Conservation (phyloP, 2,113 vertebrate species). For the Lepidothrix coronata region DNA sequence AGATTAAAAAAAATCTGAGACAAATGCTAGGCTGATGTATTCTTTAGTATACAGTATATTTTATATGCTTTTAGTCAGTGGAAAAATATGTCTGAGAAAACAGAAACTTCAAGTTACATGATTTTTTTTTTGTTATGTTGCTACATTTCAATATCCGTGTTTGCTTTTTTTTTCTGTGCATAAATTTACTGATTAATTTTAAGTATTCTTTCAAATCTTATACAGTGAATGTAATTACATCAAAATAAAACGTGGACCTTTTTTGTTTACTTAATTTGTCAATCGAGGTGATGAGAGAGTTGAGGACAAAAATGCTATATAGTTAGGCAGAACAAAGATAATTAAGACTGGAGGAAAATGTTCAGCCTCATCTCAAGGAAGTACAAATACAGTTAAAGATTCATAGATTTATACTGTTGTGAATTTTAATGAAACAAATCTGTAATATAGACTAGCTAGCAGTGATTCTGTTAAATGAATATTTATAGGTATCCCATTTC, state of each 20-base stretch:
- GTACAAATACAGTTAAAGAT: constrained; percentile 55
- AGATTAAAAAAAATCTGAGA: constrained; percentile 56
- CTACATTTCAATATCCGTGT: constrained; percentile 17
- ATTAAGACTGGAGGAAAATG: constrained; percentile 45
- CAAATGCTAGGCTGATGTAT: constrained; percentile 45
- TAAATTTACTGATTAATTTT: constrained; percentile 63
- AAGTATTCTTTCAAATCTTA: constrained; percentile 52
- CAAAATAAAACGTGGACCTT: constrained; percentile 45
- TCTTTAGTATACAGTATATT: not conserved
- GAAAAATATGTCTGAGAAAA: not conserved
- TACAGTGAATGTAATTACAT: constrained; percentile 57
- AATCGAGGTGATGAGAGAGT: constrained; percentile 16
- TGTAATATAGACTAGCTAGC: not conserved
- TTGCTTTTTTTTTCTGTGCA: constrained; percentile 28
- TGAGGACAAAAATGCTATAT: constrained; percentile 36
- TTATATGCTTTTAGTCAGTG: not conserved
- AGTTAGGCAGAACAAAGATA: constrained; percentile 64
- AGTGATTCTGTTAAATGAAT: constrained; percentile 10
- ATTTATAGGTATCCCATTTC: constrained; percentile 48
- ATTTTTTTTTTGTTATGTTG: not conserved
- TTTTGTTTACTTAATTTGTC: constrained; percentile 68
- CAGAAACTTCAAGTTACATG: not conserved
- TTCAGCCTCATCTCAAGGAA: constrained; percentile 30
- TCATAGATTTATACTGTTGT: constrained; percentile 61
- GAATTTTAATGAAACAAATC: constrained; percentile 64